These are phyloP conservation scores for Hydropsyche betteni DNA, from an alignment of 2,888 invertebrate species.

Conservation along the genomic window DNA sequence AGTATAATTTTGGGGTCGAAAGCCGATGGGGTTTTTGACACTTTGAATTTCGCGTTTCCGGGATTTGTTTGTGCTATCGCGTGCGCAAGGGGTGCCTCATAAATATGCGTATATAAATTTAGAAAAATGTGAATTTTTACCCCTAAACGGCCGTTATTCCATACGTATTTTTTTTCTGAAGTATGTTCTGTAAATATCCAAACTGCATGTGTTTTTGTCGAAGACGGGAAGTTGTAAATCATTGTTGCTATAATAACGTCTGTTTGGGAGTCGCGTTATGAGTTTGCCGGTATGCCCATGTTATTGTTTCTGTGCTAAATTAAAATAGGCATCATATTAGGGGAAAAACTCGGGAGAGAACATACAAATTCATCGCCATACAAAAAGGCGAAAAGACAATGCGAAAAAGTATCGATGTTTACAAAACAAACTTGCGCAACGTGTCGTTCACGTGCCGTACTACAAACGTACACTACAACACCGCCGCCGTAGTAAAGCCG, in stretches of 20 bases:
- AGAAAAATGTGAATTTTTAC: slow-evolving; percentile 41
- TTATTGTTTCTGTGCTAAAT: slow-evolving; percentile 49
- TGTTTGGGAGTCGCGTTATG: slow-evolving; percentile 14
- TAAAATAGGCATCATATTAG: slow-evolving; percentile 23
- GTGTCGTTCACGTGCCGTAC: no score
- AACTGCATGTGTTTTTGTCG: no score
- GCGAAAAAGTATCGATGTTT: no score
- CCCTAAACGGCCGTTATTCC: no score
- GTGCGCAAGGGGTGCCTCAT: neutral
- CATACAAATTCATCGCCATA: no score
- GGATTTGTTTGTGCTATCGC: slow-evolving; percentile 50
- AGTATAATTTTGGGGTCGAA: slow-evolving; percentile 24
- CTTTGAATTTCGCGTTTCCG: slow-evolving; percentile 51
- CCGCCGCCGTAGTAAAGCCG: slow-evolving; percentile 16
- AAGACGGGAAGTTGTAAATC: slow-evolving; percentile 50
- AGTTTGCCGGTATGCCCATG: slow-evolving; percentile 6
- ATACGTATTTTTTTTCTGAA: no score
- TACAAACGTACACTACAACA: neutral
- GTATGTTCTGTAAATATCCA: no score
- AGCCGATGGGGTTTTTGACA: slow-evolving; percentile 51
- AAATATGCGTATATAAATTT: slow-evolving; percentile 43
- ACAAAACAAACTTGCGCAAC: no score
- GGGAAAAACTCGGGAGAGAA: neutral
- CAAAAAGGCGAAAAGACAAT: no score
- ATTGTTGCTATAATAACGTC: slow-evolving; percentile 50